These are phyloP conservation scores for Lucilia sericata DNA, from an alignment of 1,140 invertebrate genomes.

Conservation along the genomic window DNA sequence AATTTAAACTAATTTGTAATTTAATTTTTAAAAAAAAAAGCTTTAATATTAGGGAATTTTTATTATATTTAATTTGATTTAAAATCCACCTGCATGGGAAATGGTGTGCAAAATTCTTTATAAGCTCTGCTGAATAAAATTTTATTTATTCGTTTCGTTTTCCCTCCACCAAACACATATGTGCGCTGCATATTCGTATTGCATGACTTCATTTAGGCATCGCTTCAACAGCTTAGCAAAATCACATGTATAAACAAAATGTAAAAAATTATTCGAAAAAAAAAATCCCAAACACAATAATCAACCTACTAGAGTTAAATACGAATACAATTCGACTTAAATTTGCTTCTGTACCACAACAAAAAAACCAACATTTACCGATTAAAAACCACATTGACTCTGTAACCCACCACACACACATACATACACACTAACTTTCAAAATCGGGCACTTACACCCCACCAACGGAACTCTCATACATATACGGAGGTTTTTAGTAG, in stretches of 20 bases:
- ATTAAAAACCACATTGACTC: conserved; percentile 11
- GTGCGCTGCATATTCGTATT: background rate
- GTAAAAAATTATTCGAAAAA: background rate
- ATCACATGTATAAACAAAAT: conserved; percentile 1
- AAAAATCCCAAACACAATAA: background rate
- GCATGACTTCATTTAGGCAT: conserved; percentile 42
- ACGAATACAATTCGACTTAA: background rate
- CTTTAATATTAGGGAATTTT: too few relatives aligned
- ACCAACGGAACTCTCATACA: background rate
- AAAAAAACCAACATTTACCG: background rate
- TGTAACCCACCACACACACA: conserved; percentile 18
- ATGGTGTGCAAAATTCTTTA: too few relatives aligned
- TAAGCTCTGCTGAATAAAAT: too few relatives aligned
- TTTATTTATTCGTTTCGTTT: too few relatives aligned
- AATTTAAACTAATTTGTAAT: too few relatives aligned
- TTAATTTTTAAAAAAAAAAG: too few relatives aligned
- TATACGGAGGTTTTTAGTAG: background rate
- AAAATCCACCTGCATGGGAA: too few relatives aligned
- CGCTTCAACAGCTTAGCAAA: conserved; percentile 32
- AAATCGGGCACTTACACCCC: background rate
- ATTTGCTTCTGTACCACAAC: background rate
- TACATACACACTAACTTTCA: background rate
- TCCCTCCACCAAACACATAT: background rate
- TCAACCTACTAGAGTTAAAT: conserved; percentile 10
- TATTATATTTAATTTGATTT: too few relatives aligned